Evolutionary conservation across 2,797 vertebrate genomes (phyloP).

Genomic region (Meda fulgida): DNA sequence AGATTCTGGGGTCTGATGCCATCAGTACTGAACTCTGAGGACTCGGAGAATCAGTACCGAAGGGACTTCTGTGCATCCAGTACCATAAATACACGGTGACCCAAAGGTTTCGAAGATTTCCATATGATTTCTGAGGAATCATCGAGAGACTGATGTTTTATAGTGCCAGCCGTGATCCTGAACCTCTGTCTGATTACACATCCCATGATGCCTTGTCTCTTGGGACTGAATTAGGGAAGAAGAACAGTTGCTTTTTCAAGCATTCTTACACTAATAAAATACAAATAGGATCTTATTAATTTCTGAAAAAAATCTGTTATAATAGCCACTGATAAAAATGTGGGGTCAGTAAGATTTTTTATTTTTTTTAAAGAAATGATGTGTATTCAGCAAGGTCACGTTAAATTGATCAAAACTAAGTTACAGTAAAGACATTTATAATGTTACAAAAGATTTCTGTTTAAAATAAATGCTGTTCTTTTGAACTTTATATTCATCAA

Average conservation of each 20-base stretch:
- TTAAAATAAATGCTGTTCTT: not conserved
- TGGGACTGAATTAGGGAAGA: conserved; percentile 1
- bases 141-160: conserved; percentile 17
- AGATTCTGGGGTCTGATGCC: conserved; percentile 35
- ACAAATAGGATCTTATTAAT: not conserved
- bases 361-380: not conserved
- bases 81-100: not conserved
- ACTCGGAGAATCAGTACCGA: not conserved
- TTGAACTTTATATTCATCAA: not conserved
- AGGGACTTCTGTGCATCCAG: conserved; percentile 11
- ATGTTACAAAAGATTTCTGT: not conserved
- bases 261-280: not conserved
- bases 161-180: not conserved
- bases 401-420: not conserved
- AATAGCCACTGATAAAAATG: not conserved
- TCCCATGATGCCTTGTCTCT: not conserved
- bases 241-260: not conserved
- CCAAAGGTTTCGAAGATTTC: conserved; percentile 5
- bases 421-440: not conserved
- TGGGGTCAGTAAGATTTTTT: not conserved
- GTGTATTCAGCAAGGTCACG: not conserved
- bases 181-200: not conserved
- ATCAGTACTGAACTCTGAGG: conserved; percentile 25
- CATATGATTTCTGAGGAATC: conserved; percentile 11
- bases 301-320: not conserved